Percentiles rank a stretch among this genome's conserved stretches.
phyloP scores from a whole-genome alignment of 2,888 invertebrate genomes.

The Lochmaea crataegi region DNA sequence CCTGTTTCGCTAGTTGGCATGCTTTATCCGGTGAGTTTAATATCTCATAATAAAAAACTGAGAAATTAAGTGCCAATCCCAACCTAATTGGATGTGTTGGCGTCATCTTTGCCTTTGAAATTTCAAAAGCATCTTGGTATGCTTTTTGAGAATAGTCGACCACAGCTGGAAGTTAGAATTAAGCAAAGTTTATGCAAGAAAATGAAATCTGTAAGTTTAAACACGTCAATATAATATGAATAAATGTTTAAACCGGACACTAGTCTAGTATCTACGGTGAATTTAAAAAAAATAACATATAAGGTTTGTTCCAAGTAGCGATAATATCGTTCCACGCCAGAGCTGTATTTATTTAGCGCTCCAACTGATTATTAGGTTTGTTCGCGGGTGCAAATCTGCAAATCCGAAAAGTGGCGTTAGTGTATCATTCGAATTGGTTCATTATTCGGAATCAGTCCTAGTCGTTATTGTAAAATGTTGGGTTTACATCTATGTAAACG shows the following conservation, averaged over 20 bases:
- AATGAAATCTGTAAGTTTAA: conserved; percentile 21
- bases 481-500: too few relatives aligned
- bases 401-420: too few relatives aligned
- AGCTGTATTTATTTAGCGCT: too few relatives aligned
- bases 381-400: too few relatives aligned
- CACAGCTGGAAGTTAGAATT: conserved; percentile 65
- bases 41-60: conserved; percentile 99
- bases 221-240: neutral
- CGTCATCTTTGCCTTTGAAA: conserved; percentile 98
- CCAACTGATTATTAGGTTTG: too few relatives aligned
- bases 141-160: conserved; percentile 92
- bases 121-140: conserved; percentile 98
- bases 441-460: too few relatives aligned
- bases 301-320: too few relatives aligned
- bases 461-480: too few relatives aligned
- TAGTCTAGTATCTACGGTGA: too few relatives aligned
- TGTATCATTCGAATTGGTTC: too few relatives aligned
- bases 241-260: neutral
- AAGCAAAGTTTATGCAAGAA: conserved; percentile 37
- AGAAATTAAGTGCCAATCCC: conserved; percentile 98
- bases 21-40: conserved; percentile 94
- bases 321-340: too few relatives aligned
- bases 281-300: too few relatives aligned
- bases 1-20: conserved; percentile 94
- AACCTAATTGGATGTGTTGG: conserved; percentile 99